These are phyloP conservation scores for Drosophila pectinifera DNA, from an alignment of 1,140 invertebrate genomes.

Conservation along the genomic window DNA sequence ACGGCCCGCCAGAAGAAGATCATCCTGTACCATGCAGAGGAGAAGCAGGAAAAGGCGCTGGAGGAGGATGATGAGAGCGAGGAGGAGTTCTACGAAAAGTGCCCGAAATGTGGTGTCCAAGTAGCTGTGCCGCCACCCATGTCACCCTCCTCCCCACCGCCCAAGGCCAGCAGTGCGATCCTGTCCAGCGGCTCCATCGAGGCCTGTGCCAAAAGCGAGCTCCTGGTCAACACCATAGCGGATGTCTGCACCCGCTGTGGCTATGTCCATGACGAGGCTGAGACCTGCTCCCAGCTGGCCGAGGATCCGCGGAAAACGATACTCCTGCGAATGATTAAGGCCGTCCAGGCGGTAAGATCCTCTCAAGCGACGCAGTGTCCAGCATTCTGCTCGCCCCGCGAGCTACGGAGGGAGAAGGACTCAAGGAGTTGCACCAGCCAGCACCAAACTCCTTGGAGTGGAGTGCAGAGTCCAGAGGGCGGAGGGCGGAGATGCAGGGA, in stretches of 20 bases:
- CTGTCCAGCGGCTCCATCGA: slow-evolving; percentile 27
- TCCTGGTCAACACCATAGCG: background rate
- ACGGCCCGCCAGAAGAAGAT: slow-evolving; percentile 36
- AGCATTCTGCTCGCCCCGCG: slow-evolving; percentile 6
- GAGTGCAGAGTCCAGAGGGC: background rate
- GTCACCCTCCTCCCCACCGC: too few species aligned
- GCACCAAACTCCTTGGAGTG: slow-evolving; percentile 6
- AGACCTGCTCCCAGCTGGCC: slow-evolving; percentile 3
- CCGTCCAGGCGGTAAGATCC: background rate
- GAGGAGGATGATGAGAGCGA: background rate
- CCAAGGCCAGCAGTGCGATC: background rate
- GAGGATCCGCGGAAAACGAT: background rate
- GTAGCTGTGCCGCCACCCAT: slow-evolving; percentile 1
- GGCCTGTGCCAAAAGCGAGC: slow-evolving; percentile 44
- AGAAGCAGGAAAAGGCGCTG: background rate
- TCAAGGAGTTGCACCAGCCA: background rate
- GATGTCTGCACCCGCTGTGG: slow-evolving; percentile 52
- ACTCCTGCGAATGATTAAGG: slow-evolving; percentile 17
- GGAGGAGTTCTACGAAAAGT: slow-evolving; percentile 8
- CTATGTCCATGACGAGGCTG: slow-evolving; percentile 20
- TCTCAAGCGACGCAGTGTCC: background rate
- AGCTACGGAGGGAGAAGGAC: slow-evolving; percentile 1
- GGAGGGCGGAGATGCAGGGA: slow-evolving; percentile 17
- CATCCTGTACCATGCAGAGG: background rate
- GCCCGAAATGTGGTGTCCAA: slow-evolving; percentile 21